Conservation (phyloP, 2,797 vertebrate species). For the Carduelis carduelis region DNA sequence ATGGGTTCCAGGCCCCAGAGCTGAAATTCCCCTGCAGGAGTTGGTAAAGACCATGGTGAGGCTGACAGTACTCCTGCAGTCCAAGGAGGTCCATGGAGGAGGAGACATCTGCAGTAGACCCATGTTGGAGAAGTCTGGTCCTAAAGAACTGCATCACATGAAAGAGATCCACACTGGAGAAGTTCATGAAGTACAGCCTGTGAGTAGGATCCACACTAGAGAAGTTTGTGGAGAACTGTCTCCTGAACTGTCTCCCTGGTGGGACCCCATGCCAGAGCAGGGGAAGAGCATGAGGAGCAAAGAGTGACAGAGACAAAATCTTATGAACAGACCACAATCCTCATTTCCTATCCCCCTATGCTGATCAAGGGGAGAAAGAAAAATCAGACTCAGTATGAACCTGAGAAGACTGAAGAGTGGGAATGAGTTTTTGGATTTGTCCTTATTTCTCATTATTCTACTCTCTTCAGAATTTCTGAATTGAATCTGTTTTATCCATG, state of each 20-base stretch:
- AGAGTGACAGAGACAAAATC: no score
- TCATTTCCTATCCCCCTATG: background rate
- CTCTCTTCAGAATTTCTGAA: background rate
- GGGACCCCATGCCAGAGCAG: no score
- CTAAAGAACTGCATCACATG: accelerated
- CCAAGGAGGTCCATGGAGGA: accelerated
- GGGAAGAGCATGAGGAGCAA: background rate
- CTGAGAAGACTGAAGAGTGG: accelerated
- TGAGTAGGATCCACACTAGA: background rate
- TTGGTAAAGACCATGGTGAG: background rate
- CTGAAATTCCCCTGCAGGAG: background rate
- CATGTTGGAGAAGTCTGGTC: background rate
- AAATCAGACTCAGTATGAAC: background rate
- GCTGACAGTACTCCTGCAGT: background rate
- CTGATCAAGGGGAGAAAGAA: background rate
- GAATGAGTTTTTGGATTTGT: background rate
- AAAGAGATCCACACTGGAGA: background rate
- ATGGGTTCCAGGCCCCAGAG: accelerated
- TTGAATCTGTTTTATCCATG: background rate
- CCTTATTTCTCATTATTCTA: background rate
- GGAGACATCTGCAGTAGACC: accelerated
- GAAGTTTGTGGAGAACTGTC: background rate
- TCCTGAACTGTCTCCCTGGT: background rate
- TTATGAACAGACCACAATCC: background rate
- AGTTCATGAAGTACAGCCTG: background rate